Conservation (phyloP, 1,140 invertebrate genomes). For the Zaprionus inermis region DNA sequence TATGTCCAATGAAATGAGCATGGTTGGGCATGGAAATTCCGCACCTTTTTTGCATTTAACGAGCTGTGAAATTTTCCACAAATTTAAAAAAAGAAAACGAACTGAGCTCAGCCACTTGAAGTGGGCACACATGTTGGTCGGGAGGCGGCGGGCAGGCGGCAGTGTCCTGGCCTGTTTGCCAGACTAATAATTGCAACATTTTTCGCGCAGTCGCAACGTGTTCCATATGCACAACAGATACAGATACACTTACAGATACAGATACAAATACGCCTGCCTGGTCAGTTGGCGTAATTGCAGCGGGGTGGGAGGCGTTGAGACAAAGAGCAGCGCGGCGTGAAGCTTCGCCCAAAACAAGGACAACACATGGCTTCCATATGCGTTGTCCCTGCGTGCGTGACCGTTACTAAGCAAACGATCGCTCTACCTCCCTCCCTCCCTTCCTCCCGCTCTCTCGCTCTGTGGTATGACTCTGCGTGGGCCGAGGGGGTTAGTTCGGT, state of each 20-base stretch:
- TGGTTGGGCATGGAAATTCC: neutral
- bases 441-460: no score
- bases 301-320: slow-evolving; percentile 38
- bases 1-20: neutral
- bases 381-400: slow-evolving; percentile 69
- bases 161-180: slow-evolving; percentile 54
- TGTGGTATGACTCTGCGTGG: slow-evolving; percentile 44
- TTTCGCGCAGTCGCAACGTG: slow-evolving; percentile 63
- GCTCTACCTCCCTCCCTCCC: no score
- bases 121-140: slow-evolving; percentile 21
- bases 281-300: slow-evolving; percentile 66
- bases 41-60: neutral
- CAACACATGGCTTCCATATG: slow-evolving; percentile 59
- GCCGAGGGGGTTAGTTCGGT: slow-evolving; percentile 21
- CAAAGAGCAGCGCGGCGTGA: slow-evolving; percentile 60
- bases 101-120: slow-evolving; percentile 10
- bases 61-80: slow-evolving; percentile 50
- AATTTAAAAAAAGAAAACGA: neutral
- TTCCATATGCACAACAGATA: slow-evolving; percentile 59
- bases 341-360: slow-evolving; percentile 51
- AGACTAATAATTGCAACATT: slow-evolving; percentile 78
- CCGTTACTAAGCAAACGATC: slow-evolving; percentile 59
- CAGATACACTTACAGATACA: no score
- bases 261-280: slow-evolving; percentile 24
- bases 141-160: slow-evolving; percentile 12